A percentile compares a stretch with the other conserved stretches of the same genome.
Evolutionary conservation across 2,797 vertebrate species (phyloP).

Genomic region (Sandelia bainsii): DNA sequence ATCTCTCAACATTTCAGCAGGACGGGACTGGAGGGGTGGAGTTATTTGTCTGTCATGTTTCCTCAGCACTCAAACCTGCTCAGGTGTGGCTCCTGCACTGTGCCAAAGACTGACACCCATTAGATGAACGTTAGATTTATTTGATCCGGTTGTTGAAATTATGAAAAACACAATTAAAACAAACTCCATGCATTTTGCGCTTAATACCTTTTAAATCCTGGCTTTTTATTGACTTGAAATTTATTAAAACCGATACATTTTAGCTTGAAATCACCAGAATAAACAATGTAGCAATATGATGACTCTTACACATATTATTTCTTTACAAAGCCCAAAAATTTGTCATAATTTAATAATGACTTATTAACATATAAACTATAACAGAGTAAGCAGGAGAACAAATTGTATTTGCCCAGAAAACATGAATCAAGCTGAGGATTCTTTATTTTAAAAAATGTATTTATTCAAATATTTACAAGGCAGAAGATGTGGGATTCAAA

Average conservation of each 20-base stretch:
- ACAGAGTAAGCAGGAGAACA: neutral
- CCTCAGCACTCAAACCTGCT: slow-evolving; percentile 27
- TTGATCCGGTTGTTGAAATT: rapidly evolving
- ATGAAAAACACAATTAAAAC: neutral
- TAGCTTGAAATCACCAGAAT: too few species aligned
- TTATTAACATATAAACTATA: too few species aligned
- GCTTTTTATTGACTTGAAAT: neutral
- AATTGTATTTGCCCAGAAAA: neutral
- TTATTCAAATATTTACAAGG: slow-evolving; percentile 87
- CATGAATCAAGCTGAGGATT: slow-evolving; percentile 4
- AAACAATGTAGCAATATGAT: too few species aligned
- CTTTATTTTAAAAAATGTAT: slow-evolving; percentile 68
- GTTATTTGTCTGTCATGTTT: slow-evolving; percentile 2
- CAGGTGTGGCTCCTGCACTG: slow-evolving; percentile 64
- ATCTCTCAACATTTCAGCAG: slow-evolving; percentile 23
- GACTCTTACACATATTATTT: neutral
- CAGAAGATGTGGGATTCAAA: slow-evolving; percentile 39
- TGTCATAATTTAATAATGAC: too few species aligned
- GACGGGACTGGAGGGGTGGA: slow-evolving; percentile 66
- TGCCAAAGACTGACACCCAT: neutral
- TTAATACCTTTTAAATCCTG: too few species aligned
- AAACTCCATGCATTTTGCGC: too few species aligned
- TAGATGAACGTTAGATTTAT: neutral
- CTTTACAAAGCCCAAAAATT: too few species aligned
- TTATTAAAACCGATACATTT: neutral